phyloP scores from a whole-genome alignment of 2,113 vertebrate genomes.

The Caranx melampygus region DNA sequence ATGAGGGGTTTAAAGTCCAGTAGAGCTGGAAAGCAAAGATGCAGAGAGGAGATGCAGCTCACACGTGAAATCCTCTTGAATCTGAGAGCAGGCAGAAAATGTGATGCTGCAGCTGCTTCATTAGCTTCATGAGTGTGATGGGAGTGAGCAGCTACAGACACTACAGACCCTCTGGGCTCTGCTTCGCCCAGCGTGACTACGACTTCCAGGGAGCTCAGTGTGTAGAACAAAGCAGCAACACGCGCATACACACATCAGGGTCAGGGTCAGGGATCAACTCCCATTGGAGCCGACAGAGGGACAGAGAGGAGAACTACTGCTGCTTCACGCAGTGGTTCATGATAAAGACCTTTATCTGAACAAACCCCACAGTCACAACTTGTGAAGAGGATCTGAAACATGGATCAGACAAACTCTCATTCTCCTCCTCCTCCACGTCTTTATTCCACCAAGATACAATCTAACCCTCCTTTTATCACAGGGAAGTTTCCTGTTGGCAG shows the following conservation, averaged over 20 bases:
- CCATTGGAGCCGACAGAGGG: not conserved
- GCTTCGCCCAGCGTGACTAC: not conserved
- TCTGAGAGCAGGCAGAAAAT: constrained; percentile 18
- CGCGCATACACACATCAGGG: not conserved
- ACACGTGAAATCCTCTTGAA: constrained; percentile 44
- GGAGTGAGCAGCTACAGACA: constrained; percentile 24
- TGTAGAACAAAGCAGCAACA: constrained; percentile 1
- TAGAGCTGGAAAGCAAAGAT: constrained; percentile 2
- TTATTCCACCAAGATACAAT: not conserved
- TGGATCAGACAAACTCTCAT: not conserved
- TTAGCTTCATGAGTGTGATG: constrained; percentile 50
- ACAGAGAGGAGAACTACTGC: not conserved
- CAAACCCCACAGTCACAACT: not conserved
- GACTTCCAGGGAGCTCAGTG: constrained; percentile 13
- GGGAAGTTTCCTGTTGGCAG: too few relatives aligned
- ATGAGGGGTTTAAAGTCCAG: not conserved
- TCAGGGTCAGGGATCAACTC: constrained; percentile 29
- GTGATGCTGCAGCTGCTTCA: constrained; percentile 36
- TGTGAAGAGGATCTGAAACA: not conserved
- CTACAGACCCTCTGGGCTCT: constrained; percentile 24
- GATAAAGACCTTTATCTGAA: not conserved
- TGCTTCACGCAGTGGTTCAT: not conserved
- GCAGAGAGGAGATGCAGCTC: constrained; percentile 34
- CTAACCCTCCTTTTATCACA: too few relatives aligned
- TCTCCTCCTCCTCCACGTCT: not conserved